A percentile compares a stretch with the other conserved stretches of the same genome.
Conservation (phyloP, 2,888 invertebrate species). For the Sisyra terminalis region DNA sequence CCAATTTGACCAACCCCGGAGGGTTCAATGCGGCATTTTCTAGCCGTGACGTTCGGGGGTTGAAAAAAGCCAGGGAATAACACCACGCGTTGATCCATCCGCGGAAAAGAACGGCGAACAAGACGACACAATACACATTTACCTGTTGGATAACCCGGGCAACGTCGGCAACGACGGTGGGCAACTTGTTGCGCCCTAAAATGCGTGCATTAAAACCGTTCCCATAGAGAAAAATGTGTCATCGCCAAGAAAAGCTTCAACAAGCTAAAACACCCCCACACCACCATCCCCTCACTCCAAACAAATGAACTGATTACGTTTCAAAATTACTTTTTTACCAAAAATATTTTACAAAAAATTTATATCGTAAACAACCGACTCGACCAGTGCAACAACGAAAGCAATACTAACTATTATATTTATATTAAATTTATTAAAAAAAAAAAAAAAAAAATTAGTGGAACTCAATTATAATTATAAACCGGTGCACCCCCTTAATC, state of each 20-base stretch:
- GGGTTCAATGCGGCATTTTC: too few species aligned
- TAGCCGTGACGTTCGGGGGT: too few species aligned
- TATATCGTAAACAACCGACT: background rate
- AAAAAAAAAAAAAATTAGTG: background rate
- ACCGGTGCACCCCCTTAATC: too few species aligned
- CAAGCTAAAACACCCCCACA: slow-evolving; percentile 21
- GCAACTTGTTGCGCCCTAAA: slow-evolving; percentile 24
- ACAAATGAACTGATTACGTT: too few species aligned
- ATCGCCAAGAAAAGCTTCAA: too few species aligned
- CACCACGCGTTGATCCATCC: background rate
- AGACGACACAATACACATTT: slow-evolving; percentile 11
- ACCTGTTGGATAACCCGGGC: slow-evolving; percentile 24
- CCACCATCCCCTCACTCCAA: slow-evolving; percentile 20
- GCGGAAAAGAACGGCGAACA: background rate
- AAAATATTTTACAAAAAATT: slow-evolving; percentile 1
- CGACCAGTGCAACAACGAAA: slow-evolving; percentile 7
- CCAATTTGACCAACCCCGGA: too few species aligned
- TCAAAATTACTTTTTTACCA: too few species aligned
- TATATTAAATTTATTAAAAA: background rate
- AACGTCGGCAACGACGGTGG: slow-evolving; percentile 13
- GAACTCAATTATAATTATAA: too few species aligned
- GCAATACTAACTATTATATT: slow-evolving; percentile 4
- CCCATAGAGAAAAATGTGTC: too few species aligned
- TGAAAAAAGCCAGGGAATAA: too few species aligned
- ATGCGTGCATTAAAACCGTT: too few species aligned